These are phyloP conservation scores for Tinea semifulvella DNA, from an alignment of 2,888 invertebrate genomes.

Conservation along the genomic window DNA sequence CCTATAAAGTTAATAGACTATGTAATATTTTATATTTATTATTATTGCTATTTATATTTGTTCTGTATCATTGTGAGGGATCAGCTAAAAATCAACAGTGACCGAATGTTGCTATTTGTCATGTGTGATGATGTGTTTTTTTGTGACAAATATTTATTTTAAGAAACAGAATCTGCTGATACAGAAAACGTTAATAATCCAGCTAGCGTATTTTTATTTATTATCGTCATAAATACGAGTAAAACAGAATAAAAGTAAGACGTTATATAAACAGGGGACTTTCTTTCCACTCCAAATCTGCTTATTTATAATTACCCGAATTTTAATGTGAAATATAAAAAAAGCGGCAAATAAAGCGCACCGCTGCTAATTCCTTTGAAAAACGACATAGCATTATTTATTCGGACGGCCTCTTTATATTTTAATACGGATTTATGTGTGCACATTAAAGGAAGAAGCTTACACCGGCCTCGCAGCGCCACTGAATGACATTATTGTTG, in stretches of 20 bases:
- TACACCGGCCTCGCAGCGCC: slow-evolving; percentile 26
- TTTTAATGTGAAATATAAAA: slow-evolving; percentile 50
- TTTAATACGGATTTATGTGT: slow-evolving; percentile 63
- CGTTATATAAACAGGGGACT: background rate
- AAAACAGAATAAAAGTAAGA: background rate
- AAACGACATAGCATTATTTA: slow-evolving; percentile 55
- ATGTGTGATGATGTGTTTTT: too few relatives aligned
- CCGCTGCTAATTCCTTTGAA: slow-evolving; percentile 55
- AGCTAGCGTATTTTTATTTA: background rate
- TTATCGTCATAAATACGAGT: background rate
- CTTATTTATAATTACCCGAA: slow-evolving; percentile 53
- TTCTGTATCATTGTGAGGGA: too few relatives aligned
- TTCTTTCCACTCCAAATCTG: slow-evolving; percentile 29
- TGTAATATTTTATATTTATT: too few relatives aligned
- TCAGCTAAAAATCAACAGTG: too few relatives aligned
- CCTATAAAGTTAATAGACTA: too few relatives aligned
- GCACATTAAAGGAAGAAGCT: slow-evolving; percentile 52
- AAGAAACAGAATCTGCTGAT: background rate
- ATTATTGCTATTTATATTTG: too few relatives aligned
- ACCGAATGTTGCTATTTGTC: too few relatives aligned
- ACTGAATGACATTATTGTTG: slow-evolving; percentile 31
- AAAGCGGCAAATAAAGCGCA: slow-evolving; percentile 42
- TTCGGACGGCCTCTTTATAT: slow-evolving; percentile 46
- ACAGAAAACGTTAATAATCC: background rate
- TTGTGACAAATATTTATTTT: background rate